Conservation (phyloP, 2,113 vertebrate species). For the Megaptera novaeangliae region DNA sequence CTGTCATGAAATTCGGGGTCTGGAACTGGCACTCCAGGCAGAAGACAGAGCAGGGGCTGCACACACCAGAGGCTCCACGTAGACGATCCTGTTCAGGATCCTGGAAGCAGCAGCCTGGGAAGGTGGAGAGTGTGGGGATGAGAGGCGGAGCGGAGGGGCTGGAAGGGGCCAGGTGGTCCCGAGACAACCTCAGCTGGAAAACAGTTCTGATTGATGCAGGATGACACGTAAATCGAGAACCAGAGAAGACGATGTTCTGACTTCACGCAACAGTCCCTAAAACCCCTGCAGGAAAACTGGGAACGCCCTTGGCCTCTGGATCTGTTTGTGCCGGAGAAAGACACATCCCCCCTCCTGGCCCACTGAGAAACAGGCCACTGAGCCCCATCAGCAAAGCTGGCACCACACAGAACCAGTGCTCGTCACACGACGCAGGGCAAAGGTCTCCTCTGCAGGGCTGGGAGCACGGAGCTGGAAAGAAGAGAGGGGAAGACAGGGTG, state of each 20-base stretch:
- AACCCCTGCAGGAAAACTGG: neutral
- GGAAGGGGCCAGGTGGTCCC: neutral
- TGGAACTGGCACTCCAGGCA: neutral
- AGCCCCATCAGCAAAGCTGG: fast-evolving
- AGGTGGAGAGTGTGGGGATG: fast-evolving
- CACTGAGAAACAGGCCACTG: fast-evolving
- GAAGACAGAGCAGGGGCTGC: neutral
- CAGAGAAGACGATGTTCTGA: neutral
- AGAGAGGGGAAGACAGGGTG: too few species aligned
- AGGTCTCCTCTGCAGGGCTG: fast-evolving
- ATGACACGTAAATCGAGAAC: fast-evolving
- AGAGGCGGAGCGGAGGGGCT: fast-evolving
- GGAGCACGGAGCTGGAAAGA: fast-evolving
- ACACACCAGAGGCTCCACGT: fast-evolving
- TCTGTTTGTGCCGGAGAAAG: neutral
- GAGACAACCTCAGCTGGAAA: neutral
- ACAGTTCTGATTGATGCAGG: fast-evolving
- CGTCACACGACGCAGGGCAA: fast-evolving
- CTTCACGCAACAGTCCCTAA: fast-evolving
- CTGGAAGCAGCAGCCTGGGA: fast-evolving
- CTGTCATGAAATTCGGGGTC: fast-evolving
- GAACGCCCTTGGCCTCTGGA: neutral
- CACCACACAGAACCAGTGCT: fast-evolving
- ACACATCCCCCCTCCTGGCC: fast-evolving
- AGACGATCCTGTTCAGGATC: fast-evolving